These are phyloP conservation scores for Oryzias javanicus DNA, from an alignment of 2,113 vertebrate genomes.

Conservation along the genomic window DNA sequence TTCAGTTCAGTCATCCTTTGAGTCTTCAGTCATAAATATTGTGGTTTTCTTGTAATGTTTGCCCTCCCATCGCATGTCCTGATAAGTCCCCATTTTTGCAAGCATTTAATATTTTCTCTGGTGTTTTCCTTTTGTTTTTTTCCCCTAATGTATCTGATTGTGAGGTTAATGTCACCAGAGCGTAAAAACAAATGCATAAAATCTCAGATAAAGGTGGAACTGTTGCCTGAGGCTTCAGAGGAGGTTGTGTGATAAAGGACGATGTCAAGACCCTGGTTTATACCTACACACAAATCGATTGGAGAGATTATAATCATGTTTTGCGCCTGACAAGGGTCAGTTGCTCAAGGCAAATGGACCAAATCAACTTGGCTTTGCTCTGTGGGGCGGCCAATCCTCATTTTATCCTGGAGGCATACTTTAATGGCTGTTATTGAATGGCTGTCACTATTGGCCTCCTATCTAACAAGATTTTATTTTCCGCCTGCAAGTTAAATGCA, in stretches of 20 bases:
- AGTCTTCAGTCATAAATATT: not conserved
- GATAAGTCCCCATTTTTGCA: constrained; percentile 3
- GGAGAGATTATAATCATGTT: constrained; percentile 72
- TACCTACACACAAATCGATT: constrained; percentile 69
- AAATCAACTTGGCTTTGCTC: constrained; percentile 61
- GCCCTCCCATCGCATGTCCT: constrained; percentile 1
- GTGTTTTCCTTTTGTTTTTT: constrained; percentile 5
- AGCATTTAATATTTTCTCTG: not conserved
- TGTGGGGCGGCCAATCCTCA: constrained; percentile 48
- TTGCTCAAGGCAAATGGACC: constrained; percentile 50
- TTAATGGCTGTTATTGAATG: constrained; percentile 63
- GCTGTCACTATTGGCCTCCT: constrained; percentile 48
- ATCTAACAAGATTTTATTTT: constrained; percentile 51
- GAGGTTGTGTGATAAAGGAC: constrained; percentile 42
- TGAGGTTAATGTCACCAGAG: constrained; percentile 12
- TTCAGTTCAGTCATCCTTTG: no score
- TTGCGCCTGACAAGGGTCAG: constrained; percentile 56
- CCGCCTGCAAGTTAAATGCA: constrained; percentile 26
- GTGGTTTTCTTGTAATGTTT: not conserved
- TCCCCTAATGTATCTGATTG: constrained; percentile 3
- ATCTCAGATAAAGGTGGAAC: constrained; percentile 28
- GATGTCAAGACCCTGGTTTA: constrained; percentile 54
- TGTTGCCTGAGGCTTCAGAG: constrained; percentile 35
- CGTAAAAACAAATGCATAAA: constrained; percentile 17
- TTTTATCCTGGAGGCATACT: constrained; percentile 47